Base-by-base conservation (phyloP, 2,888 invertebrate genomes). In the Griposia aprilina region DNA sequence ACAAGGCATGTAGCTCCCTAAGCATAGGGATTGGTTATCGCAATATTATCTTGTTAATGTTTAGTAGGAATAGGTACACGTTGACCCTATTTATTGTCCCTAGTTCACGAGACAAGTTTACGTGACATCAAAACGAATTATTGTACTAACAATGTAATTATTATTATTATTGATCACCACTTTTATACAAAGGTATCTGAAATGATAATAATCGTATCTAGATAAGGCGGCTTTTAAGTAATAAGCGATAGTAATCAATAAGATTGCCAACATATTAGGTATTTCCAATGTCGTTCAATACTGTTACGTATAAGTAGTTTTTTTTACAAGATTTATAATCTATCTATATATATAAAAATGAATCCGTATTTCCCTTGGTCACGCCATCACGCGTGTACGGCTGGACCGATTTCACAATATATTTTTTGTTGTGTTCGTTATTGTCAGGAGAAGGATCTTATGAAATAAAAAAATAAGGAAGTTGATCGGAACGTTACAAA, bases 131-230 rank as follows among this genome's bases (percentile, higher is more conserved):
- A 50, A 69, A 71, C 13, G 70, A 70, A 70, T 73, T 45, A 73
- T 13, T 26, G 41, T 23, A 26, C 41, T 41, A 52, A 52, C 23
- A 71, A 73, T 41, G 23, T 17, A 55, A 45, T 11, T 41, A 55
- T 41, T 7, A 41, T 26, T 41, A 74, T 50, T 59, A n/a, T n/a
- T n/a, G 17, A 50, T 75, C 17, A 41, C 5, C n/a, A 75, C 17
- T 74, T 74, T n/a, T n/a, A n/a, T n/a, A n/a, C n/a, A n/a, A n/a
- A n/a, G n/a, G 20, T 57, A 79, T 77, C 55, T 26, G 68, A 50
- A 57, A 66, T 41, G 48, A 79, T 79, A n/a, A n/a, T n/a, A 67
- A 77, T 77, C 57, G 13, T 48, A 50, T n/a, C n/a, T n/a, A n/a
- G 23, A 48, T 68, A 78, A 13, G 48, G 36, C 57, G 55, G 52